Conservation (phyloP, 2,113 vertebrate genomes). For the Halcyon senegalensis region DNA sequence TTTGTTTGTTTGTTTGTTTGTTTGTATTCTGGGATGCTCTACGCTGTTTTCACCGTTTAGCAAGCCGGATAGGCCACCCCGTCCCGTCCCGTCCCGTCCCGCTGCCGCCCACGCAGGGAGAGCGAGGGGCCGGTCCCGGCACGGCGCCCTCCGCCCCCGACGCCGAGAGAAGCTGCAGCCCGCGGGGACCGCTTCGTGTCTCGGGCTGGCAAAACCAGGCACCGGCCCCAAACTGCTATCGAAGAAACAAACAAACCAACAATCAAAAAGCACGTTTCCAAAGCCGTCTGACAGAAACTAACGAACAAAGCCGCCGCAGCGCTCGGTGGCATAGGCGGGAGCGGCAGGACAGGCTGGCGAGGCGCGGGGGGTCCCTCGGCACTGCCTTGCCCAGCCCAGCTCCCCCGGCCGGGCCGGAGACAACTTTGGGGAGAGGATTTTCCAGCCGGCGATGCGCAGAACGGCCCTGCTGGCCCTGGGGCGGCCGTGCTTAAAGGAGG, state of each 20-base stretch:
- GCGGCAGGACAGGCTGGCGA: neutral
- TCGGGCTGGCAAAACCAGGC: neutral
- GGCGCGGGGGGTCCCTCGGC: too few species aligned
- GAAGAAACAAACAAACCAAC: neutral
- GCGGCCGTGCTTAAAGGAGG: neutral
- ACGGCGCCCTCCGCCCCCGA: neutral
- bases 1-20: too few species aligned
- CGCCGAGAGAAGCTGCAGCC: neutral
- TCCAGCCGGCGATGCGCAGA: neutral
- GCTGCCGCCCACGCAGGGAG: neutral
- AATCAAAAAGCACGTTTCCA: neutral
- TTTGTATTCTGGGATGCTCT: neutral
- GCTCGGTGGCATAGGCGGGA: too few species aligned
- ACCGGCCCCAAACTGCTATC: neutral
- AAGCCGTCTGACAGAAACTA: neutral
- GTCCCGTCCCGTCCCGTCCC: too few species aligned
- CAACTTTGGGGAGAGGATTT: neutral
- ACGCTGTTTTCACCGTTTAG: neutral
- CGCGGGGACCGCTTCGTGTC: neutral
- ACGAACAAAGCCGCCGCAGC: neutral
- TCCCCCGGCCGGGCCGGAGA: accelerated
- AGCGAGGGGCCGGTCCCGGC: too few species aligned
- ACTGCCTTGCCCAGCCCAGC: neutral
- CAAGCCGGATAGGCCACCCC: neutral
- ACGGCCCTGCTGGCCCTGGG: too few species aligned